Evolutionary conservation across 1,140 invertebrate species (phyloP).

Genomic region (Himalopsyche phryganea): DNA sequence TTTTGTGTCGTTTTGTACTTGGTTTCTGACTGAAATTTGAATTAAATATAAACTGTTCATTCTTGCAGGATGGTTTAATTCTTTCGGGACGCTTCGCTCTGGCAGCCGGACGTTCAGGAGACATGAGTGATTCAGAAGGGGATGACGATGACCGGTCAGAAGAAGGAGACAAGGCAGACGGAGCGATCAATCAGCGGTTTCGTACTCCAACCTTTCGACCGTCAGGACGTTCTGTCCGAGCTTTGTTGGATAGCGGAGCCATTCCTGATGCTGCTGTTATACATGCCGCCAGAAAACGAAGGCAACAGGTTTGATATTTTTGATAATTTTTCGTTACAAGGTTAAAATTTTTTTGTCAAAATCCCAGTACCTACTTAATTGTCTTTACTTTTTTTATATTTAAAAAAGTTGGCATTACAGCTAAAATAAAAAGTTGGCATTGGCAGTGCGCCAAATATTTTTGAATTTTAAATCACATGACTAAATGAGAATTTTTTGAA

Average conservation of each 20-base stretch:
- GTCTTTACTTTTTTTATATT: background rate
- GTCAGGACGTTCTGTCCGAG: constrained; percentile 46
- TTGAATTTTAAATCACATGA: too few relatives aligned
- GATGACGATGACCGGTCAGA: constrained; percentile 34
- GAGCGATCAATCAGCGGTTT: background rate
- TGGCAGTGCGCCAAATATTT: too few relatives aligned
- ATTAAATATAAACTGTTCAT: too few relatives aligned
- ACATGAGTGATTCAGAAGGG: constrained; percentile 68
- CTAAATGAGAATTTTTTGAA: too few relatives aligned
- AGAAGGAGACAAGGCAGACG: background rate
- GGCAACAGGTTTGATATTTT: constrained; percentile 66
- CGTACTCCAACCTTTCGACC: constrained; percentile 34
- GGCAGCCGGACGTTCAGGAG: constrained; percentile 67
- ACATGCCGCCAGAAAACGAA: constrained; percentile 87
- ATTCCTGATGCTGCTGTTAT: constrained; percentile 97
- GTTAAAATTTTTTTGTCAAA: too few relatives aligned
- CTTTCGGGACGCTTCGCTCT: constrained; percentile 77
- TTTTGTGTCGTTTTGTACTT: too few relatives aligned
- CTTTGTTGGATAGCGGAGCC: constrained; percentile 72
- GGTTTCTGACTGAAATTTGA: too few relatives aligned
- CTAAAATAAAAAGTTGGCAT: too few relatives aligned
- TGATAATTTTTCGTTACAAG: background rate
- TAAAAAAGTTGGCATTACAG: too few relatives aligned
- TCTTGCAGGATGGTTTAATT: constrained; percentile 53
- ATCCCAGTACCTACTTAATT: background rate